phyloP scores from a whole-genome alignment of 92 coral and sea anemone species.

The Ricordea florida region DNA sequence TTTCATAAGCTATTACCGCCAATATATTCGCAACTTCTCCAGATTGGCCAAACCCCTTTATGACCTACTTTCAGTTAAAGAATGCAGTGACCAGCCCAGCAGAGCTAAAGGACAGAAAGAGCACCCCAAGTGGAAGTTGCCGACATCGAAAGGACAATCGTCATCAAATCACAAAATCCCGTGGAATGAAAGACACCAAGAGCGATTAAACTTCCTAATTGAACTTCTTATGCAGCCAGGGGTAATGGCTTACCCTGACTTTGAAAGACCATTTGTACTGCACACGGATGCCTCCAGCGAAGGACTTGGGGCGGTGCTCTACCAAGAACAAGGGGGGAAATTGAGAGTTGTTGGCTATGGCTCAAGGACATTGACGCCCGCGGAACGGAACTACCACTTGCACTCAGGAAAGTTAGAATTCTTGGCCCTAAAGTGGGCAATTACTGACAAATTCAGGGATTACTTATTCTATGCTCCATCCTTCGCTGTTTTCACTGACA shows the following conservation, averaged over 20 bases:
- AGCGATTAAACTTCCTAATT: slow-evolving; percentile 1
- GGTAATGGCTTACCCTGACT: slow-evolving; percentile 48
- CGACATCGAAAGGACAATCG: not conserved
- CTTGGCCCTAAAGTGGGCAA: slow-evolving; percentile 63
- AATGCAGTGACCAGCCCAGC: not conserved
- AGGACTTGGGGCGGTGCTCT: slow-evolving; percentile 38
- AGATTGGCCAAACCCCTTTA: slow-evolving; percentile 60
- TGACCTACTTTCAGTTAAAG: slow-evolving; percentile 31
- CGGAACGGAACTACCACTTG: slow-evolving; percentile 46
- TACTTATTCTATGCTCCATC: slow-evolving; percentile 54
- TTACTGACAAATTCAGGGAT: slow-evolving; percentile 50
- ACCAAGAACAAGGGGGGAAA: slow-evolving; percentile 29
- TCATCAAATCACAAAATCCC: not conserved
- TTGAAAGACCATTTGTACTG: slow-evolving; percentile 14
- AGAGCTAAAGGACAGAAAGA: not conserved
- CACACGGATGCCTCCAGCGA: slow-evolving; percentile 42
- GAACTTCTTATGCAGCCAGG: slow-evolving; percentile 17
- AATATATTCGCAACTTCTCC: slow-evolving; percentile 63
- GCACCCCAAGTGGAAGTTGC: not conserved
- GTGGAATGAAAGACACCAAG: slow-evolving; percentile 23
- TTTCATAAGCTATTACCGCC: slow-evolving; percentile 65
- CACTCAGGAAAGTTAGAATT: slow-evolving; percentile 55
- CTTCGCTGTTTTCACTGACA: slow-evolving; percentile 46
- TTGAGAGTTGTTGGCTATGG: slow-evolving; percentile 43
- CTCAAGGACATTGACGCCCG: slow-evolving; percentile 36